A percentile compares a stretch with the other conserved stretches of the same genome.
Conservation (phyloP, 2,113 vertebrate genomes). For the Periophthalmodon schlosseri region DNA sequence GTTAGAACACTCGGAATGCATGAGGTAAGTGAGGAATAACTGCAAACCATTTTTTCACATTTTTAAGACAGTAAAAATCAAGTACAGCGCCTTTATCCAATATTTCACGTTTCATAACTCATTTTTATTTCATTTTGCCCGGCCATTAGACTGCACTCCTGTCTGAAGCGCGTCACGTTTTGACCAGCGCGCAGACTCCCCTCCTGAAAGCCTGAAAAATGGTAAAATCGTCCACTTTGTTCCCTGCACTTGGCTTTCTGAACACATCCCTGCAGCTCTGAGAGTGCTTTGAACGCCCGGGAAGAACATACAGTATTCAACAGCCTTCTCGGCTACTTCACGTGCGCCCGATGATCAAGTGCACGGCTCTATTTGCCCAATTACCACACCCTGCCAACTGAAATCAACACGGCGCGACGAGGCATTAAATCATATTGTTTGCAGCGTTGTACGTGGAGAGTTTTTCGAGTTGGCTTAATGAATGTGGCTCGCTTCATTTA, state of each 20-base stretch:
- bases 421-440: conserved; percentile 4
- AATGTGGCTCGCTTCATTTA: background rate
- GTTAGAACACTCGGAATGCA: too few species aligned
- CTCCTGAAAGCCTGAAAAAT: conserved; percentile 5
- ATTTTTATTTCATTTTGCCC: background rate
- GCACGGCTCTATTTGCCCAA: conserved; percentile 10
- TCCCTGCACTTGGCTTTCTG: conserved; percentile 27
- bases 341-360: conserved; percentile 13
- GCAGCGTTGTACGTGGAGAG: background rate
- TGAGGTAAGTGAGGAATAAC: too few species aligned
- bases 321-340: conserved; percentile 21
- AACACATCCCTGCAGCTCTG: conserved; percentile 18
- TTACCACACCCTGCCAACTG: conserved; percentile 3
- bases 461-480: background rate
- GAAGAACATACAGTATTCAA: conserved; percentile 48
- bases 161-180: background rate
- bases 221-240: conserved; percentile 25
- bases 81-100: background rate
- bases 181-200: conserved; percentile 4
- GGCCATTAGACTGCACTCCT: background rate
- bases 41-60: too few species aligned
- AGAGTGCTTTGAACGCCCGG: conserved; percentile 12
- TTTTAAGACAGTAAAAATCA: too few species aligned
- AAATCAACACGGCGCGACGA: conserved; percentile 8
- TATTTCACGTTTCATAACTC: background rate